Evolutionary conservation across 1,140 invertebrate species (phyloP), one percentile per base, ranked within the genome.

Genomic region (Musca vetustissima): DNA sequence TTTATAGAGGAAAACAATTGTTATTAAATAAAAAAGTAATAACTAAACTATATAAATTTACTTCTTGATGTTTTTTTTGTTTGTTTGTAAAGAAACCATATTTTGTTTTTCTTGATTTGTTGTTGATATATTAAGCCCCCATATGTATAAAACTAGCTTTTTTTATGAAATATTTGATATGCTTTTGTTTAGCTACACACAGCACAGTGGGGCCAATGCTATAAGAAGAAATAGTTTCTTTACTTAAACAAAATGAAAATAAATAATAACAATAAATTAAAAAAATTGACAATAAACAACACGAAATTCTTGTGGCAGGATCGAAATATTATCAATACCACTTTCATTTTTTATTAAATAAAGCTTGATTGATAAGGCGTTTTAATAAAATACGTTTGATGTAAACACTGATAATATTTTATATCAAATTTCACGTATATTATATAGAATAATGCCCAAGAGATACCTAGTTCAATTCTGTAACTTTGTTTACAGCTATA

Each of bases 111-210:
- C 9, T 59, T 59, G 55, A 59, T 2, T 55, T 3, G 21, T 55
- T 13, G 21, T 55, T 13, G 28, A 15, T 32, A 32, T 25, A n/a
- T 28, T 57, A 15, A 24, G 9, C 15, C 24, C 53, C 22, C n/a
- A n/a, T n/a, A 57, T 14, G 28, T 52, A 52, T 9, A 52, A 19
- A 28, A 28, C 25, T 32, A 17, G 25, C 7, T 59, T 24, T 59
- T 32, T 59, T 32, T 24, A 24, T 61, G 57, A 61, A 61, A 61
- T 21, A 36, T 61, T 61, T 61, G 57, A 61, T 61, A 61, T 61
- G 57, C 28, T 61, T 61, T 21, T 61, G 21, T 61, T 61, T 9
- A 19, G 28, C 28, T 61, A 43, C 36, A 43, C 11, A 43, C 36
- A 8, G 36, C 36, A 43, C 36, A 43, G 36, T 43, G 36, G 36